Evolutionary conservation across 1,140 invertebrate species (phyloP), one percentile per base, ranked within the genome.

Genomic region (Drosophila mauritiana): DNA sequence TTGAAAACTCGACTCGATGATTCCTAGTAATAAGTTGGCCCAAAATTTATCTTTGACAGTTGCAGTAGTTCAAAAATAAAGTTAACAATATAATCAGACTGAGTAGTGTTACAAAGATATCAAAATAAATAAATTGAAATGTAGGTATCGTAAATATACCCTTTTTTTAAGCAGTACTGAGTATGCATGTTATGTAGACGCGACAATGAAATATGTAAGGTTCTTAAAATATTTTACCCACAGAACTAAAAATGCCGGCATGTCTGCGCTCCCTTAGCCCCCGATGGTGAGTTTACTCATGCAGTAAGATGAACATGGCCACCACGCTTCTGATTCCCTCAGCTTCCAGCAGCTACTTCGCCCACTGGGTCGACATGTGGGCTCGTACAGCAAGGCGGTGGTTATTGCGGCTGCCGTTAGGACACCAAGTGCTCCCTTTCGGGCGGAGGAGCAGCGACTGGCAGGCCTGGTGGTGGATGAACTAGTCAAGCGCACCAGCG

Each of bases 381-480:
- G 36, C 17, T 13, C 34, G 3, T 58, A 45, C 3, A 42, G n/a
- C 34, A 72, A 88, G 36, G 27, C 56, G 0, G 45, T 91, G n/a
- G 78, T 91, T 7, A 73, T 91, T 25, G 70, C 73, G 2, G 81
- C 85, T 2, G 84, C 90, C 0, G 85, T 91, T 3, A 75, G 90
- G n/a, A 89, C 84, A 0, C 84, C 84, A 0, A 69, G 48, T 8
- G 27, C 15, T 34, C 53, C 45, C 15, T 52, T 12, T n/a, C 42
- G 4, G 31, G 36, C 13, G 10, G 48, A 74, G 22, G 78, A 86
- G 37, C 48, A 70, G 15, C 51, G 72, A n/a, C 49, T 91, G 37
- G 64, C 68, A 0, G 62, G 65, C 10, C 6, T 84, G 31, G 53
- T 85, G 7, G 54, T 84, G 5, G 89, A 91, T 64, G 76, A 91